These are phyloP conservation scores for Melanargia galathea DNA, from an alignment of 2,888 invertebrate species.

Conservation along the genomic window DNA sequence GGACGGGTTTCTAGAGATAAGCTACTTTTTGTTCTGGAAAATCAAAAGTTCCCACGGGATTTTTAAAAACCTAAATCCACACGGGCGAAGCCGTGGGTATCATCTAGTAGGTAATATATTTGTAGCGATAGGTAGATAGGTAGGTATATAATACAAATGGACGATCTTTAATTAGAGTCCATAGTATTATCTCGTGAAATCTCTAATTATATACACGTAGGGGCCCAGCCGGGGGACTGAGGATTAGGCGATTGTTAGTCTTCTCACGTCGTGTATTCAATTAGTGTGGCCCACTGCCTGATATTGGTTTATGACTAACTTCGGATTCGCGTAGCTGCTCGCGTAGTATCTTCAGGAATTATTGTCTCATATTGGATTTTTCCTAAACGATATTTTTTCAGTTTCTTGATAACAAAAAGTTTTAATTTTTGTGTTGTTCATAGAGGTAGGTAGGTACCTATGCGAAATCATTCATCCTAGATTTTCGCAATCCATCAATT, in stretches of 20 bases:
- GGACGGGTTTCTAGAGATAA: no score
- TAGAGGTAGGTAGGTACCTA: no score
- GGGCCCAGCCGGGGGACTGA: conserved; percentile 50
- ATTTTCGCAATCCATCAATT: no score
- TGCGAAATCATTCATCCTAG: no score
- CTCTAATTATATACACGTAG: conserved; percentile 69
- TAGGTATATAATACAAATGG: no score
- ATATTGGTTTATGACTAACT: conserved; percentile 35
- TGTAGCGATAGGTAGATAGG: no score
- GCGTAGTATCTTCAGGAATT: neutral
- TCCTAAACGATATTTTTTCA: neutral
- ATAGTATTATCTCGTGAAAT: conserved; percentile 79
- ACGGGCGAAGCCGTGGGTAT: no score
- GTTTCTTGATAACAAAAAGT: no score
- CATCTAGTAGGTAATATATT: neutral
- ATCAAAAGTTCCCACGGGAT: no score
- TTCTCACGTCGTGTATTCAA: conserved; percentile 78
- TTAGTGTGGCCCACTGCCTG: conserved; percentile 53
- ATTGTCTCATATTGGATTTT: conserved; percentile 6
- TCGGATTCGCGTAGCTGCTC: neutral
- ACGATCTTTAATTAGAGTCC: conserved; percentile 65
- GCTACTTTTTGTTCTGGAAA: no score
- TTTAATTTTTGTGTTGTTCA: no score
- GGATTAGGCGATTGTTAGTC: conserved; percentile 74
- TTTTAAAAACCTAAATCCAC: no score